Evolutionary conservation across 2,888 invertebrate species (phyloP).

Genomic region (Gastrophysa polygoni): DNA sequence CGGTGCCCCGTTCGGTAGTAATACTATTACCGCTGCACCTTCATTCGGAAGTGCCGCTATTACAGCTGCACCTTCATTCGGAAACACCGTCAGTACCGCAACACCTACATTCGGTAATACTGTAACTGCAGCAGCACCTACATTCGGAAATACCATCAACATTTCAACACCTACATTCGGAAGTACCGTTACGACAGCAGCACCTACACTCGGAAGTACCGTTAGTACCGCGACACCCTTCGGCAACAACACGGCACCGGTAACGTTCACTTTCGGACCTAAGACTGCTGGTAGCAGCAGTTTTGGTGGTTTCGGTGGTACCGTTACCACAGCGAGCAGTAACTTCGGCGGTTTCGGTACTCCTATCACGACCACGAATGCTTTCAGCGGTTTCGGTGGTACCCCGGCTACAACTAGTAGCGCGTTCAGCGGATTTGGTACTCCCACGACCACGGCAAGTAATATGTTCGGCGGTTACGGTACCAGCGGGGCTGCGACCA

Average conservation of each 20-base stretch:
- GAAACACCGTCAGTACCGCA: no score
- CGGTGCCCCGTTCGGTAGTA: no score
- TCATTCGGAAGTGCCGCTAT: no score
- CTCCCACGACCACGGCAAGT: slow-evolving; percentile 14
- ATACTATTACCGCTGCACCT: background rate
- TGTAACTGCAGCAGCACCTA: no score
- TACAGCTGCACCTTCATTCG: no score
- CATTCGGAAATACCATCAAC: no score
- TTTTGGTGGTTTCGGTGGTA: slow-evolving; percentile 17
- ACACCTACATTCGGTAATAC: no score
- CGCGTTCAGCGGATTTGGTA: slow-evolving; percentile 36
- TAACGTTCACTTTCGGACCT: slow-evolving; percentile 13
- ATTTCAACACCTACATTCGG: no score
- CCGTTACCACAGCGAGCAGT: slow-evolving; percentile 17
- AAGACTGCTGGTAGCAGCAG: slow-evolving; percentile 9
- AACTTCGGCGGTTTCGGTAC: slow-evolving; percentile 32
- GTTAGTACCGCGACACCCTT: no score
- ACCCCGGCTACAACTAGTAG: background rate
- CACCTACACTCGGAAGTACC: no score
- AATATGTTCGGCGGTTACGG: slow-evolving; percentile 37
- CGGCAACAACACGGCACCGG: slow-evolving; percentile 8
- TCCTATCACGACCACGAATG: slow-evolving; percentile 22
- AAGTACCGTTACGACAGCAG: no score
- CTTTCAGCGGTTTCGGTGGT: slow-evolving; percentile 17
- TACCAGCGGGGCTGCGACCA: background rate